phyloP scores from a whole-genome alignment of 1,140 invertebrate species.

The Euschistus heros region DNA sequence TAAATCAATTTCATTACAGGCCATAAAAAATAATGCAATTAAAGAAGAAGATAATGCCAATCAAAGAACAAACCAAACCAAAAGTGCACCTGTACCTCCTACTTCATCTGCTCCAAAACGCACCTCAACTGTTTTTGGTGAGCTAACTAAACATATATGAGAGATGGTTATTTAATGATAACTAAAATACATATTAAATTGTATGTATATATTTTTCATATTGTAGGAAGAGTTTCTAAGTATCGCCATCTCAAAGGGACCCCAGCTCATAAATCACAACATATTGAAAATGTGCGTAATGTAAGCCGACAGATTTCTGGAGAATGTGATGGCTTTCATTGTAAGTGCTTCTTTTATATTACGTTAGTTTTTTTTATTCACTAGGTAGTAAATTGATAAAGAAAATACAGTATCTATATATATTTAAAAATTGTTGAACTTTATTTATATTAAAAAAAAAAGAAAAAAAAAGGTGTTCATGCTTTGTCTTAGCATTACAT shows the following conservation, averaged over 20 bases:
- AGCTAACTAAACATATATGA: constrained; percentile 21
- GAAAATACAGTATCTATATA: no score
- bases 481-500: no score
- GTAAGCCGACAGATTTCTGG: constrained; percentile 82
- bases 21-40: constrained; percentile 3
- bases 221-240: constrained; percentile 74
- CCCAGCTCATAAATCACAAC: constrained; percentile 74
- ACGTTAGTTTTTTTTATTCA: constrained; percentile 16
- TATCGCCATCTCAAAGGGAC: constrained; percentile 87
- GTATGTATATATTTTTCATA: constrained; percentile 14
- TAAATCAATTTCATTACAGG: not conserved
- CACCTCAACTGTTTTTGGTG: constrained; percentile 77
- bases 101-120: constrained; percentile 51
- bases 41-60: constrained; percentile 46
- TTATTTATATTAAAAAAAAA: no score
- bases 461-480: no score
- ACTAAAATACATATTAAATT: no score
- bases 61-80: constrained; percentile 31
- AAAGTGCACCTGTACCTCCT: constrained; percentile 29
- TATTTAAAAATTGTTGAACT: no score
- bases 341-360: constrained; percentile 38
- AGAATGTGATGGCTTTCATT: constrained; percentile 86
- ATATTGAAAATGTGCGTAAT: constrained; percentile 86
- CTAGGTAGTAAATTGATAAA: not conserved
- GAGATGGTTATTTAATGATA: not conserved